Percentiles rank a stretch among this genome's conserved stretches.
These are phyloP conservation scores for Barnardius zonarius DNA, from an alignment of 2,113 vertebrate genomes.

Conservation along the genomic window DNA sequence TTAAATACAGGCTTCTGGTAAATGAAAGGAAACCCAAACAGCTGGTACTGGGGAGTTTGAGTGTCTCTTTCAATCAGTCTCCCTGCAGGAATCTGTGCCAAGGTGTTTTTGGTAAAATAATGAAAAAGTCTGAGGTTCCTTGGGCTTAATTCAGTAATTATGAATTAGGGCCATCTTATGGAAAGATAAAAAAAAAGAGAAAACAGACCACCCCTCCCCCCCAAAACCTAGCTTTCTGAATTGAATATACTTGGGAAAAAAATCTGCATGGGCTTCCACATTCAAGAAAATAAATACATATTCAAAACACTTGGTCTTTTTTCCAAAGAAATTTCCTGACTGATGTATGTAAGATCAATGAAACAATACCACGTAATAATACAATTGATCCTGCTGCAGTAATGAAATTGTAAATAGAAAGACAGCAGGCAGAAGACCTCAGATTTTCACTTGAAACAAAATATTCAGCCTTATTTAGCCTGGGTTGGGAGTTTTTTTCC, in stretches of 20 bases:
- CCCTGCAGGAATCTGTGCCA: neutral
- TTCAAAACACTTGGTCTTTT: neutral
- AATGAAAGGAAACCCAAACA: neutral
- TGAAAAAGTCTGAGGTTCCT: neutral
- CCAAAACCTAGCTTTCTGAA: neutral
- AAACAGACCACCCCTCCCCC: no score
- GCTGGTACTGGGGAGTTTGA: neutral
- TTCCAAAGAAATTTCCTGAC: neutral
- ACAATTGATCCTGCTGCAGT: neutral
- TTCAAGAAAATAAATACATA: neutral
- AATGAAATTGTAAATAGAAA: conserved; percentile 33
- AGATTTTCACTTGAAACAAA: conserved; percentile 51
- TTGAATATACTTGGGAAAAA: neutral
- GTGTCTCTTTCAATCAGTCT: neutral
- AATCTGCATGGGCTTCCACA: neutral
- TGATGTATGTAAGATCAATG: neutral
- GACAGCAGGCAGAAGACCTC: conserved; percentile 45
- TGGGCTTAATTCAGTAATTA: neutral
- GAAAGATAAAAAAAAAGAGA: neutral
- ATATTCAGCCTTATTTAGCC: conserved; percentile 42
- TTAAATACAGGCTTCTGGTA: neutral
- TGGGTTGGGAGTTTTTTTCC: neutral
- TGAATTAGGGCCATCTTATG: neutral
- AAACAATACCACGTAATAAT: neutral
- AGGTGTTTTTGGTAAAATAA: neutral